Percentiles rank a stretch among this genome's conserved stretches.
phyloP scores from a whole-genome alignment of 2,113 vertebrate species.

The Aramus guarauna region DNA sequence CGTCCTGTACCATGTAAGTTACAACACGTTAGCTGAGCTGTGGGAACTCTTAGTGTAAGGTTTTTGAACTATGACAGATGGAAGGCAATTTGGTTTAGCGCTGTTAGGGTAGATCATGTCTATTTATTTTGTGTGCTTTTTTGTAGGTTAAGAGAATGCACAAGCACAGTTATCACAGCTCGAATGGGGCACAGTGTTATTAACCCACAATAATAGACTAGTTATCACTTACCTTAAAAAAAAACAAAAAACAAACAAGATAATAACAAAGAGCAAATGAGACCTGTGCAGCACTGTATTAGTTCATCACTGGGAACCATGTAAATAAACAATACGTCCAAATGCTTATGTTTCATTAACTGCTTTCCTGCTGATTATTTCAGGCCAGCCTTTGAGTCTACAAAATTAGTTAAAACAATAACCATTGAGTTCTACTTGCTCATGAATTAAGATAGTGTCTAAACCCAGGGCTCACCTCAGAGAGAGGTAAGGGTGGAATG shows the following conservation, averaged over 20 bases:
- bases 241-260: background rate
- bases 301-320: background rate
- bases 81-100: background rate
- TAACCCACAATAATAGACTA: background rate
- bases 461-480: background rate
- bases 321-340: background rate
- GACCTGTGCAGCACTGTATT: background rate
- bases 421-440: background rate
- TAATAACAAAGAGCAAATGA: background rate
- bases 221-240: background rate
- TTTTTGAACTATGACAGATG: fast-evolving
- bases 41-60: background rate
- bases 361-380: background rate
- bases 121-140: background rate
- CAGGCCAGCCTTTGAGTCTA: background rate
- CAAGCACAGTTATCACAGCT: background rate
- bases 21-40: background rate
- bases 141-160: background rate
- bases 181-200: background rate
- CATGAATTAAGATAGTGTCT: background rate
- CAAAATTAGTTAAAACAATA: background rate
- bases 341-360: background rate
- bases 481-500: background rate
- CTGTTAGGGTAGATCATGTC: background rate
- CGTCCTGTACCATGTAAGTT: fast-evolving